Percentiles rank a stretch among this genome's conserved stretches.
Conservation (phyloP, 2,113 vertebrate genomes). For the Lepus europaeus region DNA sequence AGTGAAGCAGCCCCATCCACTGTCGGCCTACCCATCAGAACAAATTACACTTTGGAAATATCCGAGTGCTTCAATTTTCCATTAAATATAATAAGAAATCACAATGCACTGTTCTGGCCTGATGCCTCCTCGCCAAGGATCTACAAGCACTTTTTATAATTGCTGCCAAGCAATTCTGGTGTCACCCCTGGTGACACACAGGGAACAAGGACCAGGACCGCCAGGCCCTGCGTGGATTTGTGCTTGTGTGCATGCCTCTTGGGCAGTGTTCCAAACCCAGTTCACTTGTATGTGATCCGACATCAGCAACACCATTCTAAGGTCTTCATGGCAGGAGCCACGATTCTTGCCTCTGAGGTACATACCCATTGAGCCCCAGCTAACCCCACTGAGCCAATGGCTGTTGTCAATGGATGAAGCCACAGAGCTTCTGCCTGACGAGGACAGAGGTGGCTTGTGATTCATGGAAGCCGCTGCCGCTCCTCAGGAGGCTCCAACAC, state of each 20-base stretch:
- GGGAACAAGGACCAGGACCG: not conserved
- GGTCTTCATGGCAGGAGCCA: not conserved
- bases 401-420: not conserved
- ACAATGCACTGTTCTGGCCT: constrained; percentile 74
- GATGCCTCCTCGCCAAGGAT: constrained; percentile 65
- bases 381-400: not conserved
- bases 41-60: constrained; percentile 77
- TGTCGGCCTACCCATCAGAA: constrained; percentile 67
- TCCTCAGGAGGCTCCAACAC: not conserved
- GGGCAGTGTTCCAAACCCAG: not conserved
- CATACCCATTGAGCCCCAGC: not conserved
- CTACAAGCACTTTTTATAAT: constrained; percentile 72
- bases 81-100: constrained; percentile 80
- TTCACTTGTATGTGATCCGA: not conserved
- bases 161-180: constrained; percentile 53
- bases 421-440: not conserved
- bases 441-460: not conserved
- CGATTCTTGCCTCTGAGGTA: not conserved
- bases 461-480: not conserved
- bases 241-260: rapidly evolving
- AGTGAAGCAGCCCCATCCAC: constrained; percentile 70
- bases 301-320: too few species aligned
- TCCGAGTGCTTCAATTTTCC: constrained; percentile 72
- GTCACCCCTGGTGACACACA: constrained; percentile 42
- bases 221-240: not conserved